These are phyloP conservation scores for Atethmia centrago DNA, from an alignment of 2,888 invertebrate genomes.

Conservation along the genomic window DNA sequence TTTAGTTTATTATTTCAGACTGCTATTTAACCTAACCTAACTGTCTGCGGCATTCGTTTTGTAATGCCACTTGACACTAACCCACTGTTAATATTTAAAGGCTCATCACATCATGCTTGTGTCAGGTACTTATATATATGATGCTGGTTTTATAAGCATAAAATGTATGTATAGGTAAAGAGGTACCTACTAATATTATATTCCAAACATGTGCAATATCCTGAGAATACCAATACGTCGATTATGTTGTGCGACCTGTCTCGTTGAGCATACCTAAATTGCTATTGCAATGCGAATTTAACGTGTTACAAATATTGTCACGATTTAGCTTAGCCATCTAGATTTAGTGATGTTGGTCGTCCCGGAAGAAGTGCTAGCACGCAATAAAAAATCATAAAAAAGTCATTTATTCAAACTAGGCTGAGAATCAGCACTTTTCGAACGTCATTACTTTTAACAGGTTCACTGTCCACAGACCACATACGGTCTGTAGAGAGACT, in stretches of 20 bases:
- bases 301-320: conserved; percentile 25
- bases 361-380: conserved; percentile 29
- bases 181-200: not conserved
- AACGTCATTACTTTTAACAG: no score
- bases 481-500: no score
- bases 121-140: not conserved
- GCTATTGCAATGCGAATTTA: conserved; percentile 27
- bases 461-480: no score
- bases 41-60: not conserved
- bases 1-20: no score
- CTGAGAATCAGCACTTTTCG: no score
- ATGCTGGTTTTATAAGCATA: not conserved
- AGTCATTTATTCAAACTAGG: no score
- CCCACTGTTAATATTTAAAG: not conserved
- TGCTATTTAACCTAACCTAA: no score
- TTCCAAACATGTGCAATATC: conserved; percentile 18
- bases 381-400: not conserved
- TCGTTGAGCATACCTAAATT: conserved; percentile 24
- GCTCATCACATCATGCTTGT: not conserved
- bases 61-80: not conserved
- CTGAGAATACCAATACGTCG: conserved; percentile 21
- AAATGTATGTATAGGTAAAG: not conserved
- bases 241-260: conserved; percentile 11
- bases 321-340: conserved; percentile 31
- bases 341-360: conserved; percentile 30